Conservation (phyloP, 1,140 invertebrate genomes). For the Idris sp. region DNA sequence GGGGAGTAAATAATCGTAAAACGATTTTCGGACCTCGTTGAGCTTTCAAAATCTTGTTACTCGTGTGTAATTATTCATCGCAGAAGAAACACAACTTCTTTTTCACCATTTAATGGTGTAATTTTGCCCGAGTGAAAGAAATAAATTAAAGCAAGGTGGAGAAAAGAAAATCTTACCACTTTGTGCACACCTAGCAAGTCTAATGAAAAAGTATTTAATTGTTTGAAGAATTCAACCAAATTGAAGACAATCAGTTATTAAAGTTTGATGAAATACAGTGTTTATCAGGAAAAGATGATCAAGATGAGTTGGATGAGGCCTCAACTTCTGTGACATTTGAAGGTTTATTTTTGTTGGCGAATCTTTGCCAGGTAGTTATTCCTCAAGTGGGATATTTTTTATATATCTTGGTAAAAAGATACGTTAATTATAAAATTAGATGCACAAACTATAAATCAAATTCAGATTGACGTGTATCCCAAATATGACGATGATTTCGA, state of each 20-base stretch:
- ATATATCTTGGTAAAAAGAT: conserved; percentile 6
- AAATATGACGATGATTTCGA: neutral
- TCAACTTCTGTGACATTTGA: conserved; percentile 14
- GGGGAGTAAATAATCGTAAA: conserved; percentile 34
- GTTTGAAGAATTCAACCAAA: too few relatives aligned
- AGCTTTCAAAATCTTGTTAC: conserved; percentile 48
- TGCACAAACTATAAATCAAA: neutral
- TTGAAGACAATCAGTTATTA: too few relatives aligned
- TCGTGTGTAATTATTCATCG: conserved; percentile 28
- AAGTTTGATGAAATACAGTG: neutral
- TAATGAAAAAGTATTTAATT: neutral
- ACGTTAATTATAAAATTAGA: conserved; percentile 6
- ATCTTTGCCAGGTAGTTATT: conserved; percentile 28
- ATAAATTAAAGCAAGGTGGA: conserved; percentile 40
- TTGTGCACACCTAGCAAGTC: neutral
- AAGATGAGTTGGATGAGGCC: conserved; percentile 13
- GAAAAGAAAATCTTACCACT: conserved; percentile 45
- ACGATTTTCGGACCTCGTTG: conserved; percentile 38
- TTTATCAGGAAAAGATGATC: conserved; percentile 25
- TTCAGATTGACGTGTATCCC: neutral
- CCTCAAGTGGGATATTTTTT: conserved; percentile 26
- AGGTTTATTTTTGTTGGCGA: conserved; percentile 34
- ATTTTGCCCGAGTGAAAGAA: conserved; percentile 34
- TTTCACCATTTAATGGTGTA: conserved; percentile 49
- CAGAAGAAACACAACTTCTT: conserved; percentile 10